These are phyloP conservation scores for Macrophya alboannulata DNA, from an alignment of 2,888 invertebrate species.

Conservation along the genomic window DNA sequence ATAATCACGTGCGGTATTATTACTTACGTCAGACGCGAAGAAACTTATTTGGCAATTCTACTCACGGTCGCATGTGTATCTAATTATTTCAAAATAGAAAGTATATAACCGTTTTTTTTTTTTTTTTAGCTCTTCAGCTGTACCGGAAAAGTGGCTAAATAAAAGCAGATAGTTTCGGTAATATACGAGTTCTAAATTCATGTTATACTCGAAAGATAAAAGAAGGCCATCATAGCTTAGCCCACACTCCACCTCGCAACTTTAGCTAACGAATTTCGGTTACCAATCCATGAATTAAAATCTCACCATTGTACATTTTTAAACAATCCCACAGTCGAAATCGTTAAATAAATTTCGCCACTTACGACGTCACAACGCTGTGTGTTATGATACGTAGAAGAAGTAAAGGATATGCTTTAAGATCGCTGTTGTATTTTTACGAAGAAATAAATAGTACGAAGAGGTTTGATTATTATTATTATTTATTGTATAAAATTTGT, in stretches of 20 bases:
- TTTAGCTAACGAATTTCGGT: background rate
- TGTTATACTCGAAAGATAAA: background rate
- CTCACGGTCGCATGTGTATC: background rate
- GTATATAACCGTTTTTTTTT: constrained; percentile 6
- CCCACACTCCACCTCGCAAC: constrained; percentile 16
- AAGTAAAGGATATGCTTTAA: no score
- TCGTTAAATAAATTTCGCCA: background rate
- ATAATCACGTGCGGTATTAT: background rate
- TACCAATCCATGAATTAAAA: background rate
- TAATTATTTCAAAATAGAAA: constrained; percentile 11
- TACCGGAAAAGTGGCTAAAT: background rate
- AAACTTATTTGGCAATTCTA: constrained; percentile 2
- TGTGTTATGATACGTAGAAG: background rate
- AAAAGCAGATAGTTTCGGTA: background rate
- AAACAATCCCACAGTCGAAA: background rate
- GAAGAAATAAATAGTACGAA: background rate
- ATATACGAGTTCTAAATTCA: constrained; percentile 11
- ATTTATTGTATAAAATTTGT: constrained; percentile 45
- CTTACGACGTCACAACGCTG: background rate
- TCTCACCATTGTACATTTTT: background rate
- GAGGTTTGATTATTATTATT: background rate
- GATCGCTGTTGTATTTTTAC: background rate
- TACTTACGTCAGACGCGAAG: background rate
- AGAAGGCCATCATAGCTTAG: background rate
- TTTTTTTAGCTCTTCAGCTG: background rate